Evolutionary conservation across 2,888 invertebrate species (phyloP).

Genomic region (Germaria angustata): DNA sequence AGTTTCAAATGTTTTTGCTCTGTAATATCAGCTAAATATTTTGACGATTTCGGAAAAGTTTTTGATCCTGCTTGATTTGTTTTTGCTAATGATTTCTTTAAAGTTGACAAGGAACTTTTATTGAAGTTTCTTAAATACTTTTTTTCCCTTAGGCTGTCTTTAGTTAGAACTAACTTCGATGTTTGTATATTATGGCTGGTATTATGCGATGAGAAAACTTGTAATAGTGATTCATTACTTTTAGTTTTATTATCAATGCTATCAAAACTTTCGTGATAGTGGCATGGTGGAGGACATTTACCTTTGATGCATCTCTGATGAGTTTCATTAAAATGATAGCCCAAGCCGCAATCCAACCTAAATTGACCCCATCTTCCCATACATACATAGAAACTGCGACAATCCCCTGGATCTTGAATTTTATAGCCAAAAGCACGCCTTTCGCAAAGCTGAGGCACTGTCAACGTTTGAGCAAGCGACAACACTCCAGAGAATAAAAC

Average conservation of each 20-base stretch:
- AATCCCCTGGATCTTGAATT: slow-evolving; percentile 62
- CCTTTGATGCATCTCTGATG: slow-evolving; percentile 59
- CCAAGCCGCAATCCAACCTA: slow-evolving; percentile 50
- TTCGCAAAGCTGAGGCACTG: slow-evolving; percentile 35
- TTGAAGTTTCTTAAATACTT: background rate
- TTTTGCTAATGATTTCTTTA: background rate
- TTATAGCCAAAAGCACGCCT: slow-evolving; percentile 57
- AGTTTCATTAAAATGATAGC: slow-evolving; percentile 55
- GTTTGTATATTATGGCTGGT: background rate
- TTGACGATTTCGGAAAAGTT: background rate
- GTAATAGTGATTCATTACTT: background rate
- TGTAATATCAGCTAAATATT: background rate
- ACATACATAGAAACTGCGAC: slow-evolving; percentile 66
- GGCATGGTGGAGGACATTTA: slow-evolving; percentile 58
- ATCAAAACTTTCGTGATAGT: background rate
- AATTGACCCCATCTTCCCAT: slow-evolving; percentile 56
- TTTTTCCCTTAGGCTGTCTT: background rate
- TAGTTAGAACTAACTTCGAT: no score
- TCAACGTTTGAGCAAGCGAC: slow-evolving; percentile 2
- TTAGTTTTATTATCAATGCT: no score
- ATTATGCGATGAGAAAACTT: background rate
- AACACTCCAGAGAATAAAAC: background rate
- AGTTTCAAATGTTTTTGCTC: background rate
- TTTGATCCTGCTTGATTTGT: background rate
- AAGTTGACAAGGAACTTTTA: background rate